Evolutionary conservation across 2,888 invertebrate species (phyloP), one percentile per base, ranked within the genome.

Genomic region (Sericinus montela): DNA sequence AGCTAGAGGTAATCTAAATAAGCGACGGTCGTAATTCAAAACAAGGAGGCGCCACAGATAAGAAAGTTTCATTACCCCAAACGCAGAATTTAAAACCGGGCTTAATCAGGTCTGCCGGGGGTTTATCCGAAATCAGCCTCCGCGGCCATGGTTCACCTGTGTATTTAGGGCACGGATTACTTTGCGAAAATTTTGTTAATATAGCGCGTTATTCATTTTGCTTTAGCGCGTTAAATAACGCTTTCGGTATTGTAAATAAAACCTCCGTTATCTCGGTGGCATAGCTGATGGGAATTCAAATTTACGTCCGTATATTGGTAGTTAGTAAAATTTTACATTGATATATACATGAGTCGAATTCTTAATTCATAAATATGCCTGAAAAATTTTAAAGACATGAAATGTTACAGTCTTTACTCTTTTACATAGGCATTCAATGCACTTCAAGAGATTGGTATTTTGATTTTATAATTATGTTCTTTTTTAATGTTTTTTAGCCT

Each of bases 61-160:
- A 88, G 84, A 80, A 86, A 86, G 79, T 87, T 88, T 86, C 87
- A 86, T 88, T 88, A 86, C 76, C 74, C n/a, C 79, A 67, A 81
- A 81, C 78, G 80, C 70, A 78, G 78, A 83, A 85, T 87, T 87
- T 86, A 82, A 87, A 87, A 85, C 80, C 77, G 68, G 73, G 76
- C 78, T 83, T 86, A 84, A 86, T 86, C 81, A 83, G 81, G 73
- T 75, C 76, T 75, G 72, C 65, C n/a, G 70, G 67, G 58, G 71
- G 69, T 69, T 72, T 72, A 71, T 71, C 70, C 68, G 61, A 63
- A 73, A 73, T 75, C 75, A 67, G 72, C 68, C 61, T 52, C 60
- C 56, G 59, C 65, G 63, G 61, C 63, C 65, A 68, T 67, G 57
- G 48, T 53, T 65, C 77, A 85, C 85, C 83, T 85, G 88, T 87